Base-by-base conservation (phyloP, 2,888 invertebrate genomes). In the Arrhopalites spinosus region DNA sequence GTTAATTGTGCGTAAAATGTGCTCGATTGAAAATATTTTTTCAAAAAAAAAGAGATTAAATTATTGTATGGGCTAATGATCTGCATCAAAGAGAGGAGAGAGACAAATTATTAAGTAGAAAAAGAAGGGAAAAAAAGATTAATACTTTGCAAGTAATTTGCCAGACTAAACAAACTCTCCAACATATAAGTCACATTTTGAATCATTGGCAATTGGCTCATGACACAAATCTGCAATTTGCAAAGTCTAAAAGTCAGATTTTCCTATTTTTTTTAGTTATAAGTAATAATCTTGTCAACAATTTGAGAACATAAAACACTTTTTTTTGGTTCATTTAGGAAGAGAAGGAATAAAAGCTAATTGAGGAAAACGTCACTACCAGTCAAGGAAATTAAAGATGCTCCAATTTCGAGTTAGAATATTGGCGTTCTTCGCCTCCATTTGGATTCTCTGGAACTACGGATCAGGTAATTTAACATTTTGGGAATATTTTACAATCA, bases 401-500 rank as follows among this genome's bases (percentile, higher is more conserved):
- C 69, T 78, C 68, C 77, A 78, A 68, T 73, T 78, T 66, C 75
- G 78, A 63, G 63, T 79, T n/a, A 61, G 81, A 36, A 77, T 79
- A 20, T 63, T 79, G 36, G 79, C 75, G 23, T 75, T 79, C 73
- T 72, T 81, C 61, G 78, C 80, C 53, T 80, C 81, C 78, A 71
- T 78, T 43, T 80, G 78, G 79, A 80, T 81, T 66, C 79, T 81
- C 70, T 79, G 80, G 80, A 81, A 79, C 81, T 79, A 80, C 79
- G 78, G 77, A 80, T 69, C 79, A 81, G 81, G 81, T 81, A 74
- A 59, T 23, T 50, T 50, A n/a, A 15, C 50, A 50, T 11, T n/a
- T n/a, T n/a, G n/a, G n/a, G n/a, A n/a, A n/a, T n/a, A n/a, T n/a
- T 20, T 50, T 50, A 15, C 53, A 53, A 36, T 36, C 36, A 36